Evolutionary conservation across 2,888 invertebrate species (phyloP).

Genomic region (Mimumesa dahlbomi): DNA sequence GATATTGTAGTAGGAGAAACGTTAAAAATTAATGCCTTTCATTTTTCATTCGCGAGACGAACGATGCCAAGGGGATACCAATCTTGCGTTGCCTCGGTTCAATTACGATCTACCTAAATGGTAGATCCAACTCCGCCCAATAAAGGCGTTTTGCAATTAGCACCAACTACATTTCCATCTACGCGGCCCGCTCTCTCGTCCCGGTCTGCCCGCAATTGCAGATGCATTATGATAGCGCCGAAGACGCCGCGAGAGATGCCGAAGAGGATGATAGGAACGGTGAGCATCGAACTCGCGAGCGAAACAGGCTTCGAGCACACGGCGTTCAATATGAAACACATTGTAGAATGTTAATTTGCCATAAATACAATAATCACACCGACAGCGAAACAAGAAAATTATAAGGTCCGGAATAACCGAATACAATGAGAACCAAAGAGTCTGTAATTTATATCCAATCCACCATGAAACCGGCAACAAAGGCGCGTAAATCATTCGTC

Average conservation of each 20-base stretch:
- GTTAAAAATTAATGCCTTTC: not conserved
- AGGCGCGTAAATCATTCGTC: constrained; percentile 24
- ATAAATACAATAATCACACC: no score
- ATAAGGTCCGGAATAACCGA: no score
- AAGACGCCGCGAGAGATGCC: constrained; percentile 37
- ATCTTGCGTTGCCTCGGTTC: constrained; percentile 24
- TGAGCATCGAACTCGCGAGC: constrained; percentile 11
- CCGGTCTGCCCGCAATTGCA: constrained; percentile 47
- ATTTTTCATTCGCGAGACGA: constrained; percentile 25
- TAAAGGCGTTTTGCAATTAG: constrained; percentile 55
- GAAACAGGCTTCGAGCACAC: not conserved
- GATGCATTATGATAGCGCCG: constrained; percentile 55
- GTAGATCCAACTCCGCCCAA: constrained; percentile 43
- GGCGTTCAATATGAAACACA: no score
- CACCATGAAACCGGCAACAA: not conserved
- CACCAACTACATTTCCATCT: constrained; percentile 44
- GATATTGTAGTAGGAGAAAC: no score
- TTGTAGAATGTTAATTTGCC: no score
- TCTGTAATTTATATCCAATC: not conserved
- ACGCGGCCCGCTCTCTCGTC: constrained; percentile 37
- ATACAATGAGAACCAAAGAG: not conserved
- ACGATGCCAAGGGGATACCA: constrained; percentile 42
- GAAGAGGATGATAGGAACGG: constrained; percentile 28
- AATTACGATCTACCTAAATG: constrained; percentile 57
- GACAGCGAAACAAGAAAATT: no score